A percentile compares a stretch with the other conserved stretches of the same genome.
phyloP scores from a whole-genome alignment of 2,113 vertebrate species.

The Python bivittatus region DNA sequence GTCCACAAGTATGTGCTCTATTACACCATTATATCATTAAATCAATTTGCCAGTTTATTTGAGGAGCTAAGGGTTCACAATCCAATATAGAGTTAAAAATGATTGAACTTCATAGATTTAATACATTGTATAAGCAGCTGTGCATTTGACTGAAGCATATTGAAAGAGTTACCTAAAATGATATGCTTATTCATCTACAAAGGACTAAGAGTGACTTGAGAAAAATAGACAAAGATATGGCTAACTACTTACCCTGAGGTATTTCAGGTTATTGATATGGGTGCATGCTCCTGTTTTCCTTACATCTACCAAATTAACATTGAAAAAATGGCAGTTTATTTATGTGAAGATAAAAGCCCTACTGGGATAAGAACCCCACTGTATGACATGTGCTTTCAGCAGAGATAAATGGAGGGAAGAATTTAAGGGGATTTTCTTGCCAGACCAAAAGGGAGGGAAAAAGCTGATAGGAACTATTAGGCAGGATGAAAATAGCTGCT shows the following conservation, averaged over 20 bases:
- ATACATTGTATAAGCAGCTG: no score
- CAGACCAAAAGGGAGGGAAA: background rate
- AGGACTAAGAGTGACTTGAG: background rate
- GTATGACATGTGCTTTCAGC: slow-evolving; percentile 33
- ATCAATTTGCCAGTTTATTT: background rate
- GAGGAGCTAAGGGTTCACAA: background rate
- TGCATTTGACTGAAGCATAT: background rate
- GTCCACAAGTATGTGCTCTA: background rate
- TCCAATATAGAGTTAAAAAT: background rate
- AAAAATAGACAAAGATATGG: background rate
- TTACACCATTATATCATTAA: background rate
- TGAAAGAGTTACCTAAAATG: background rate
- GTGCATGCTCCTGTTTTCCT: slow-evolving; percentile 18
- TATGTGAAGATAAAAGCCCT: slow-evolving; percentile 59
- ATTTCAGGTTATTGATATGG: slow-evolving; percentile 7
- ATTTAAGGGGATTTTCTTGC: slow-evolving; percentile 19
- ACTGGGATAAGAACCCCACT: slow-evolving; percentile 47
- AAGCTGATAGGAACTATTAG: background rate
- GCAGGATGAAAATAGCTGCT: background rate
- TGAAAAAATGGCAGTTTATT: slow-evolving; percentile 40
- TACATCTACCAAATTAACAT: slow-evolving; percentile 43
- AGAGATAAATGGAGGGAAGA: slow-evolving; percentile 42
- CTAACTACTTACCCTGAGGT: no score
- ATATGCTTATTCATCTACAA: background rate
- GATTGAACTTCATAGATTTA: background rate